Percentiles rank a stretch among this genome's conserved stretches.
These are phyloP conservation scores for honey bee (Apis mellifera) DNA, from an alignment of 1,140 invertebrate genomes.

Conservation along the genomic window Amel_HAv3.1 CM009939.2:4813001-4813500, in stretches of 20 bases:
- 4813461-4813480: background rate
- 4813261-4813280: conserved; percentile 75
- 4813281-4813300: conserved; percentile 45
- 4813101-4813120: conserved; percentile 34
- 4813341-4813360: too few species aligned
- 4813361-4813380: background rate
- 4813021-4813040: too few species aligned
- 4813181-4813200: conserved; percentile 49
- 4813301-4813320: conserved; percentile 38
- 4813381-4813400: background rate
- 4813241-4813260: conserved; percentile 53
- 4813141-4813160: conserved; percentile 34
- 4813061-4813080: background rate
- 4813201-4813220: conserved; percentile 68
- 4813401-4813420: too few species aligned
- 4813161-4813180: conserved; percentile 63
- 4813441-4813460: background rate
- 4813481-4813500: background rate
- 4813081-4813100: background rate
- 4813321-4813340: conserved; percentile 17
- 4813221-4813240: conserved; percentile 76
- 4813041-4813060: background rate
- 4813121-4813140: conserved; percentile 54
- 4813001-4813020: too few species aligned
- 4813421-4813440: background rate